Conservation (phyloP, 64 coral and sea anemone species). For the Porites lutea region DNA sequence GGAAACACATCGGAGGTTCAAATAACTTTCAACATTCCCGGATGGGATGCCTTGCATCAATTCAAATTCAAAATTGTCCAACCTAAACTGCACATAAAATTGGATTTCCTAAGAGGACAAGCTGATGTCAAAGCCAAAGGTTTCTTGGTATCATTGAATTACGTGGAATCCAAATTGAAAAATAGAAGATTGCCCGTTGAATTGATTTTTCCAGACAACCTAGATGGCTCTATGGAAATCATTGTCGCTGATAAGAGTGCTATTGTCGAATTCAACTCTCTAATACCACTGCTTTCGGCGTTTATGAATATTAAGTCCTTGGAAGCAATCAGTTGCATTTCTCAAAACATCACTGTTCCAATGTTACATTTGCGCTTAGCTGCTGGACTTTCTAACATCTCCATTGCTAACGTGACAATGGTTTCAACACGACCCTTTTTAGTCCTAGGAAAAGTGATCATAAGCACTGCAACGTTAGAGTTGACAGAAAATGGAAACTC, state of each 20-base stretch:
- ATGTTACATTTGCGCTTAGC: background rate
- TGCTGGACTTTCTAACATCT: background rate
- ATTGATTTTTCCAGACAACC: background rate
- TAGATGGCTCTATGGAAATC: background rate
- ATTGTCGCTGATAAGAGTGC: background rate
- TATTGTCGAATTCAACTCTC: background rate
- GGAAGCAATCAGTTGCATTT: background rate
- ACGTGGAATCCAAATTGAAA: background rate
- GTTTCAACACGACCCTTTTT: background rate
- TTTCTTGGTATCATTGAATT: background rate
- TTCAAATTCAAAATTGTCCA: constrained; percentile 68
- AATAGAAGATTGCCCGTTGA: background rate
- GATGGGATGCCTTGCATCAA: constrained; percentile 73
- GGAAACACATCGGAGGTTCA: constrained; percentile 8
- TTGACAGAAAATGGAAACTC: background rate
- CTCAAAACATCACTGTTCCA: background rate
- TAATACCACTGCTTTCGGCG: background rate
- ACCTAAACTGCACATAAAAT: constrained; percentile 38
- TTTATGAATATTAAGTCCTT: background rate
- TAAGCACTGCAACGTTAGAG: constrained; percentile 8
- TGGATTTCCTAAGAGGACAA: background rate
- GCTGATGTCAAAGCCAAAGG: background rate
- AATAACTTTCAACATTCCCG: constrained; percentile 48
- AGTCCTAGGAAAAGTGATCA: background rate
- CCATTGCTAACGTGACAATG: background rate